Percentiles rank a stretch among this genome's conserved stretches.
Evolutionary conservation across 2,797 vertebrate genomes (phyloP).

Genomic region (Xiphophorus birchmanni): DNA sequence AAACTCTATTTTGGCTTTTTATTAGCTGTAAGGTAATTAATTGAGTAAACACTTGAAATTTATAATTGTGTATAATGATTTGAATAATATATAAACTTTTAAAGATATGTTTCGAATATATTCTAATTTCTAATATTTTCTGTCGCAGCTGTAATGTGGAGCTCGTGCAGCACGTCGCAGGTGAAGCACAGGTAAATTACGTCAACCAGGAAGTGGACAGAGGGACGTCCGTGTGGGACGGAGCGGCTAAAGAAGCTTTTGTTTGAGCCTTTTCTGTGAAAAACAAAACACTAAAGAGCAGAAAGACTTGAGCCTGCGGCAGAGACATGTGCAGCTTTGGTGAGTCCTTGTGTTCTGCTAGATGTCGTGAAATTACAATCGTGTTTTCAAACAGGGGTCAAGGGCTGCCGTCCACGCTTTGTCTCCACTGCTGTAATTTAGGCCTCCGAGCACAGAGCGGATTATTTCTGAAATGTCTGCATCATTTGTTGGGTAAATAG

Average conservation of each 20-base stretch:
- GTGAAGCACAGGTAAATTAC: slow-evolving; percentile 73
- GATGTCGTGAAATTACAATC: background rate
- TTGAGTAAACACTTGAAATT: background rate
- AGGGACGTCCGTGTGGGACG: background rate
- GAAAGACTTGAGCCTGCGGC: background rate
- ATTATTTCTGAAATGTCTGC: background rate
- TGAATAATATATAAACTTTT: background rate
- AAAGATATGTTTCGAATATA: background rate
- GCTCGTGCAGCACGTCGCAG: slow-evolving; percentile 24
- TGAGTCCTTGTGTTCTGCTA: slow-evolving; percentile 46
- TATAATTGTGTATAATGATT: background rate
- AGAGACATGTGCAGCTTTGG: slow-evolving; percentile 70
- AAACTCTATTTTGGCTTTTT: background rate
- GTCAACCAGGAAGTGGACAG: slow-evolving; percentile 67
- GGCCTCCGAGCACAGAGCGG: background rate
- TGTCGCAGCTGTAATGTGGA: background rate
- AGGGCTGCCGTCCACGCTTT: background rate
- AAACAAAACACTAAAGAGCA: background rate
- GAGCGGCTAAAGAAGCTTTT: background rate
- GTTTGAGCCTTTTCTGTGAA: background rate
- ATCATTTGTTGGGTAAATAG: background rate
- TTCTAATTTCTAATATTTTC: too few relatives aligned
- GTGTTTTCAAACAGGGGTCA: background rate
- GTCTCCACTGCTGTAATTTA: background rate
- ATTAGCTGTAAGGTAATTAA: background rate